phyloP scores from a whole-genome alignment of 2,888 invertebrate genomes.

The Drosophila kokeensis region DNA sequence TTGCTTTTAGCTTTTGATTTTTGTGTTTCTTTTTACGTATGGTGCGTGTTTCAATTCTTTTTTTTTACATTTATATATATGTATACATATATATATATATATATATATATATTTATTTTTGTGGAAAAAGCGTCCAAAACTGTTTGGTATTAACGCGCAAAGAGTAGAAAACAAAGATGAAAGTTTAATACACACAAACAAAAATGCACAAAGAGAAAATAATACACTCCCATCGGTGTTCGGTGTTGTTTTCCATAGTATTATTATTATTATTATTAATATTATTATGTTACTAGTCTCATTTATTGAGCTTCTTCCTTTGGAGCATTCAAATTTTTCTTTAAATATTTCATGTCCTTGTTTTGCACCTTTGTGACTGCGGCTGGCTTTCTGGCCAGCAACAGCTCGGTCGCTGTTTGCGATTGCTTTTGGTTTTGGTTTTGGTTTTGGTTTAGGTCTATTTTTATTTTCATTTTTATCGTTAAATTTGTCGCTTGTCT shows the following conservation, averaged over 20 bases:
- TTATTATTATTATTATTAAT: not conserved
- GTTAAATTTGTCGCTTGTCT: constrained; percentile 51
- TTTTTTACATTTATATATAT: not conserved
- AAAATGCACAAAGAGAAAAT: not conserved
- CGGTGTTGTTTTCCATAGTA: constrained; percentile 7
- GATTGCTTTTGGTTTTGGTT: constrained; percentile 25
- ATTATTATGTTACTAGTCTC: constrained; percentile 4
- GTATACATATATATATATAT: not conserved
- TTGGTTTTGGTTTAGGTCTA: constrained; percentile 25
- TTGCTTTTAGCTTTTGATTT: constrained; percentile 66
- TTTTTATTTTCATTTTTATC: constrained; percentile 38
- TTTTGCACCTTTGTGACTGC: constrained; percentile 51
- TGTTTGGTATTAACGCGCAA: constrained; percentile 38
- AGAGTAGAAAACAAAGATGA: constrained; percentile 38
- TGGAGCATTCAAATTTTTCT: constrained; percentile 19
- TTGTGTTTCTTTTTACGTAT: constrained; percentile 10
- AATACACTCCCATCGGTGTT: not conserved
- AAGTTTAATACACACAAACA: constrained; percentile 14
- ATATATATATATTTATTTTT: not conserved
- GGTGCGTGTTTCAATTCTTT: constrained; percentile 6
- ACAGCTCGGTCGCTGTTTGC: constrained; percentile 14
- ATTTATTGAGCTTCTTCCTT: not conserved
- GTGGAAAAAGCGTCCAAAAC: constrained; percentile 27
- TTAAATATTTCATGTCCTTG: constrained; percentile 53
- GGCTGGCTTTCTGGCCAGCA: constrained; percentile 14